Percentiles rank a stretch among this genome's conserved stretches.
phyloP scores from a whole-genome alignment of 2,113 vertebrate species.

The Sinocyclocheilus anophthalmus region DNA sequence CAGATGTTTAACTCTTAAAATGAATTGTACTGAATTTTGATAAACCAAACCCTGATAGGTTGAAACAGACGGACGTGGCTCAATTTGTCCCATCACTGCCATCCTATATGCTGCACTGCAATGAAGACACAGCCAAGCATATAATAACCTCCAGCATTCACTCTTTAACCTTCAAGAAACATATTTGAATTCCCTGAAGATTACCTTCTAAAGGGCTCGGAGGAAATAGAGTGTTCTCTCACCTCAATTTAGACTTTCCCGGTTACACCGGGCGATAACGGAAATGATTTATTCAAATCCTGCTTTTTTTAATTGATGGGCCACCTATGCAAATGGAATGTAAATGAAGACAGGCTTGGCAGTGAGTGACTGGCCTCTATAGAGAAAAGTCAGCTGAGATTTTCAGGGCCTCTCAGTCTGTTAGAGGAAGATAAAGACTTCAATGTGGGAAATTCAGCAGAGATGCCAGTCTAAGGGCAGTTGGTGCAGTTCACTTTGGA shows the following conservation, averaged over 20 bases:
- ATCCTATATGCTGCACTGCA: constrained; percentile 39
- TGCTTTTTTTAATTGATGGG: constrained; percentile 73
- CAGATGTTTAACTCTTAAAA: not conserved
- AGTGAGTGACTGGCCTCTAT: constrained; percentile 72
- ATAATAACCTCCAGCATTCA: constrained; percentile 49
- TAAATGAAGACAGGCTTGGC: constrained; percentile 68
- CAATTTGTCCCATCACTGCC: not conserved
- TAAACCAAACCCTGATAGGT: not conserved
- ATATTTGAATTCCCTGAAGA: constrained; percentile 46
- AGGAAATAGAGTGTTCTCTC: constrained; percentile 66
- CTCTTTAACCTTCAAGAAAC: constrained; percentile 51
- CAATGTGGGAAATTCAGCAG: constrained; percentile 74
- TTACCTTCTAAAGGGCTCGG: constrained; percentile 44
- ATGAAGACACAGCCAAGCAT: constrained; percentile 48
- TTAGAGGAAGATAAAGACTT: constrained; percentile 74
- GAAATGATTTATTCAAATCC: constrained; percentile 80
- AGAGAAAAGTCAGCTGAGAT: constrained; percentile 62
- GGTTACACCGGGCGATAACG: constrained; percentile 75
- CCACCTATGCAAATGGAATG: constrained; percentile 75
- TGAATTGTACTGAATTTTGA: not conserved
- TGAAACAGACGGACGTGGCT: not conserved
- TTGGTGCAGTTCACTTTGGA: constrained; percentile 66
- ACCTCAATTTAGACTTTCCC: constrained; percentile 70
- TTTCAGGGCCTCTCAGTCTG: constrained; percentile 71
- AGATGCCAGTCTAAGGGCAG: constrained; percentile 70